A percentile compares a stretch with the other conserved stretches of the same genome.
These are phyloP conservation scores for Choloepus hoffmanni DNA, from an alignment of 2,113 vertebrate species.

Conservation along the genomic window DNA sequence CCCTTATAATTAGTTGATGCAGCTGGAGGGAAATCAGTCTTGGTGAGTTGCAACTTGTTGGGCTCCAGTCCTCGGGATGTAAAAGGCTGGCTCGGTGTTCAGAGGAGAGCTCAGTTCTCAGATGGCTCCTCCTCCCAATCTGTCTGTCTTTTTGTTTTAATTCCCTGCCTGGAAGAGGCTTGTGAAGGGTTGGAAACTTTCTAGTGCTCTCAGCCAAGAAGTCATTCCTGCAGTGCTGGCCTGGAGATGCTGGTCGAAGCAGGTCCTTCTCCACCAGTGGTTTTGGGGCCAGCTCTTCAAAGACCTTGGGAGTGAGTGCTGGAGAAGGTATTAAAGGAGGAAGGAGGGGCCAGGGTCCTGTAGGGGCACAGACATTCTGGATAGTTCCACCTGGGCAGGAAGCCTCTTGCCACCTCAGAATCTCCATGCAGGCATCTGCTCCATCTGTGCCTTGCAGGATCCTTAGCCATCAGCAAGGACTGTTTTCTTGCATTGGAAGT, in stretches of 20 bases:
- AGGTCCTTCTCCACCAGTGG: neutral
- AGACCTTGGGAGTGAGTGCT: neutral
- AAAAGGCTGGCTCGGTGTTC: neutral
- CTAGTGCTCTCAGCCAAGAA: neutral
- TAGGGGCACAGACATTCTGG: neutral
- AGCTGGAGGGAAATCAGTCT: conserved; percentile 12
- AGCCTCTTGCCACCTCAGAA: neutral
- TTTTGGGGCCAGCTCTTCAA: neutral
- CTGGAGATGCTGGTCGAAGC: neutral
- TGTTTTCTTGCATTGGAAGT: neutral
- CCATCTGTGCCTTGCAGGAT: neutral
- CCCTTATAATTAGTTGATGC: conserved; percentile 71
- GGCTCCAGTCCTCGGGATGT: neutral
- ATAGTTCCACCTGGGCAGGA: neutral
- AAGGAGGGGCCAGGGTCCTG: neutral
- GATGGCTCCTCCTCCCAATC: neutral
- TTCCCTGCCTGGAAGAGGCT: conserved; percentile 45
- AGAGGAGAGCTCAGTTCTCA: conserved; percentile 2
- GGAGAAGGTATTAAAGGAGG: neutral
- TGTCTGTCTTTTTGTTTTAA: conserved; percentile 61
- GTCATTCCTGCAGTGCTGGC: neutral
- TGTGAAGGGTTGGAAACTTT: conserved; percentile 36
- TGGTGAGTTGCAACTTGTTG: conserved; percentile 72
- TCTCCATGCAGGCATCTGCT: neutral
- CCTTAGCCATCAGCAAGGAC: neutral